Conservation (phyloP, 2,888 invertebrate genomes). For the Zelleria hepariella region DNA sequence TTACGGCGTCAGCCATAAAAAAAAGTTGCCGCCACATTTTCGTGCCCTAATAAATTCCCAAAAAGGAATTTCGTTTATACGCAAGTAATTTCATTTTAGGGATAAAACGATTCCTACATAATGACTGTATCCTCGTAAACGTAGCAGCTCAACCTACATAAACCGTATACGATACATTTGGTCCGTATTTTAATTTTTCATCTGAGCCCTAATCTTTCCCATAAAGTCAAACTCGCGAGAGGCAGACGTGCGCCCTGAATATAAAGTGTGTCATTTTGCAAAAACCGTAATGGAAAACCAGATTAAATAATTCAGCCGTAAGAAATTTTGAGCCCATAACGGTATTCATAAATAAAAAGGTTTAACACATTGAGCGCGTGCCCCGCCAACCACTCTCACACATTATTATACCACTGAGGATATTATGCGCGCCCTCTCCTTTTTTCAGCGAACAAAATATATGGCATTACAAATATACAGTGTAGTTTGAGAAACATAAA, state of each 20-base stretch:
- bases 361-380: constrained; percentile 43
- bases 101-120: constrained; percentile 44
- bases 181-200: constrained; percentile 46
- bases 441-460: not conserved
- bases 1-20: too few relatives aligned
- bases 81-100: constrained; percentile 47
- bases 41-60: constrained; percentile 8
- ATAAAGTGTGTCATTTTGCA: constrained; percentile 64
- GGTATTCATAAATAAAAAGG: constrained; percentile 62
- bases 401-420: constrained; percentile 1
- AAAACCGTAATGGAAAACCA: constrained; percentile 68
- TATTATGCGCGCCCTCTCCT: not conserved
- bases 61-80: constrained; percentile 20
- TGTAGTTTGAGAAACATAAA: constrained; percentile 35
- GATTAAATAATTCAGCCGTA: constrained; percentile 67
- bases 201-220: constrained; percentile 48
- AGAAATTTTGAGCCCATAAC: constrained; percentile 66
- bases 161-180: constrained; percentile 11
- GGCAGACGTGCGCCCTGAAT: constrained; percentile 47
- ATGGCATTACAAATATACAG: constrained; percentile 21
- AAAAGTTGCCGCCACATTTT: constrained; percentile 1
- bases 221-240: constrained; percentile 54
- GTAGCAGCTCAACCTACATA: constrained; percentile 12
- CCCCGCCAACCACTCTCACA: constrained; percentile 1
- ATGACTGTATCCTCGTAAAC: constrained; percentile 44